Conservation (phyloP, 2,113 vertebrate genomes). For the Mobula birostris region DNA sequence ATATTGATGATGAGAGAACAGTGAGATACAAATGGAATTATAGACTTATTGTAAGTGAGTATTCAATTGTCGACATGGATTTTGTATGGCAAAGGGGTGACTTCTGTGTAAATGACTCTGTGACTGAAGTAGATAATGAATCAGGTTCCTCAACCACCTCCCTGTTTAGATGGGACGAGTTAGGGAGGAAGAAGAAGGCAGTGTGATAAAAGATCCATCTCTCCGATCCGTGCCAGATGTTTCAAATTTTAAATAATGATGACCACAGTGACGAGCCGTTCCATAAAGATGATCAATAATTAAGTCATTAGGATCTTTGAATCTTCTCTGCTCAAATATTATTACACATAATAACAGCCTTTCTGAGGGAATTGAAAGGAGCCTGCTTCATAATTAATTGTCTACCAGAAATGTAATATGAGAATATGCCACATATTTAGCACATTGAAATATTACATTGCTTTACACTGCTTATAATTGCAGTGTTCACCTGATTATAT, state of each 20-base stretch:
- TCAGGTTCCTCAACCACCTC: too few relatives aligned
- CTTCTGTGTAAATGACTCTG: too few relatives aligned
- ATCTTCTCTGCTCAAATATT: background rate
- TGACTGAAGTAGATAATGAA: too few relatives aligned
- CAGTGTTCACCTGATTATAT: background rate
- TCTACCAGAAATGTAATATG: background rate
- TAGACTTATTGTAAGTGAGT: too few relatives aligned
- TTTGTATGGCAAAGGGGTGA: too few relatives aligned
- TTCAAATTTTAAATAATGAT: background rate
- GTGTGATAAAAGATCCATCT: background rate
- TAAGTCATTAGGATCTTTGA: background rate
- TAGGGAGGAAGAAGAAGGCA: too few relatives aligned
- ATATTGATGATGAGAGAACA: too few relatives aligned
- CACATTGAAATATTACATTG: slow-evolving; percentile 7
- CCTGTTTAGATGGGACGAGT: too few relatives aligned
- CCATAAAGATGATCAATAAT: background rate
- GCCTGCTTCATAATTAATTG: background rate
- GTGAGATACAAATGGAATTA: too few relatives aligned
- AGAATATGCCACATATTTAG: background rate
- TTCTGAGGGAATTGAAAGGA: background rate
- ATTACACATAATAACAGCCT: background rate
- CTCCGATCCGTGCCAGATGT: background rate
- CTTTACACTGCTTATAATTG: background rate
- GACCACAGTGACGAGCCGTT: background rate
- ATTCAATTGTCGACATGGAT: too few relatives aligned